Evolutionary conservation across 1,140 invertebrate genomes (phyloP).

Genomic region (Aporrectodea caliginosa): DNA sequence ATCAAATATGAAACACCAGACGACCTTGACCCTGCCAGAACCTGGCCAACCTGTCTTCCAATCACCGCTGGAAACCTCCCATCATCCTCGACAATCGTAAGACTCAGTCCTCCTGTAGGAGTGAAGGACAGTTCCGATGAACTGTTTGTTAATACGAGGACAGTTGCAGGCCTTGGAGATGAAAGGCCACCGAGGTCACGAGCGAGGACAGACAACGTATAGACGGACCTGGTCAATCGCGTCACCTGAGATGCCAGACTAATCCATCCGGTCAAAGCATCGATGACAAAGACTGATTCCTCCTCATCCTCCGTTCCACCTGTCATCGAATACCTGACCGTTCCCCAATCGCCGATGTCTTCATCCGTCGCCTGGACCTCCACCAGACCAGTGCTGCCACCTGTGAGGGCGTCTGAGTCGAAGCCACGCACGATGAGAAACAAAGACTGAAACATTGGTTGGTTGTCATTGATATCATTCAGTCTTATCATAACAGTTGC

Average conservation of each 20-base stretch:
- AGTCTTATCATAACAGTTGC: not conserved
- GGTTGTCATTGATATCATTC: not conserved
- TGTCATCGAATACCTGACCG: not conserved
- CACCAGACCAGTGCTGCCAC: not conserved
- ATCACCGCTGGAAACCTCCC: not conserved
- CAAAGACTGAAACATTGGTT: not conserved
- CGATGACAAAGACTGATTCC: not conserved
- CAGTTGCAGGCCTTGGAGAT: not conserved
- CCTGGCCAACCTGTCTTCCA: not conserved
- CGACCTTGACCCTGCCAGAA: not conserved
- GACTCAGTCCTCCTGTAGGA: not conserved
- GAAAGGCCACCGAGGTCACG: not conserved
- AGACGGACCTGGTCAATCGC: not conserved
- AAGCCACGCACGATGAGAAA: not conserved
- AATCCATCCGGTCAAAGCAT: not conserved
- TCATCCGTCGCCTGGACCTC: not conserved
- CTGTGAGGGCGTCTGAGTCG: too few relatives aligned
- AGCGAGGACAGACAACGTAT: not conserved
- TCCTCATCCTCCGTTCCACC: not conserved
- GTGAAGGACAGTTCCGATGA: not conserved
- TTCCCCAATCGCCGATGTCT: not conserved
- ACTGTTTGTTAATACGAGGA: not conserved
- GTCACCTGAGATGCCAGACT: not conserved
- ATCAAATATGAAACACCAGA: slow-evolving; percentile 68
- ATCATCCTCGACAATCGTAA: not conserved